Base-by-base conservation (phyloP, 2,797 vertebrate species). In the Pseudochaenichthys georgianus region DNA sequence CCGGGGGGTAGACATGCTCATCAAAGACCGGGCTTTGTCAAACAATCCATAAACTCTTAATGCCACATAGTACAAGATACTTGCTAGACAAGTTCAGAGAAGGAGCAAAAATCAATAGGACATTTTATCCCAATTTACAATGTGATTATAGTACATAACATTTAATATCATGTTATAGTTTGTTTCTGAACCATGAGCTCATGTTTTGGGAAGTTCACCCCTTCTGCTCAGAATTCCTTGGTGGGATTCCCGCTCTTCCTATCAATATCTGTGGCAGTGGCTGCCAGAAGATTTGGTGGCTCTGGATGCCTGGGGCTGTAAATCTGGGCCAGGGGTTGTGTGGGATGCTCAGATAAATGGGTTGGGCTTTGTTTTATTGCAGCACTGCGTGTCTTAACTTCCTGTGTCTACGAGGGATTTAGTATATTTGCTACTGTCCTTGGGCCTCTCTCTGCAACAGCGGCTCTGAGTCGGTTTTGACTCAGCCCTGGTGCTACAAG, bases 321-420 rank as follows among this genome's bases (percentile, higher is more conserved):
- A 93, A 95, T 95, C 92, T 91, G 75, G 88, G 87, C 84, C 87
- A 88, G 80, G 87, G 91, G 91, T 95, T 94, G 92, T 91, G 92
- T 94, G 93, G 94, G 93, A 92, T 92, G 91, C 86, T 84, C 91
- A 92, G 92, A 95, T 94, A 93, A 95, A 95, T 92, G 90, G 89
- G 85, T 82, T 87, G 86, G 86, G 83, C 88, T 91, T 91, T 94
- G 89, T 95, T 95, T 95, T 90, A 94, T 86, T 84, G 92, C 89
- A 71, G 84, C 82, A 87, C 73, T 88, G 88, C 89, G 93, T 92
- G 93, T 94, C 91, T 95, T 93, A 91, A 95, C 92, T 91, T 94
- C 91, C 84, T 87, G 90, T 81, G 80, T 92, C 88, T 88, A 92
- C 88, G 64, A 87, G 86, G 90, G 89, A 94, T 93, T 93, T 93